Evolutionary conservation across 2,888 invertebrate species (phyloP), one percentile per base, ranked within the genome.

Genomic region (Orgyia antiqua): DNA sequence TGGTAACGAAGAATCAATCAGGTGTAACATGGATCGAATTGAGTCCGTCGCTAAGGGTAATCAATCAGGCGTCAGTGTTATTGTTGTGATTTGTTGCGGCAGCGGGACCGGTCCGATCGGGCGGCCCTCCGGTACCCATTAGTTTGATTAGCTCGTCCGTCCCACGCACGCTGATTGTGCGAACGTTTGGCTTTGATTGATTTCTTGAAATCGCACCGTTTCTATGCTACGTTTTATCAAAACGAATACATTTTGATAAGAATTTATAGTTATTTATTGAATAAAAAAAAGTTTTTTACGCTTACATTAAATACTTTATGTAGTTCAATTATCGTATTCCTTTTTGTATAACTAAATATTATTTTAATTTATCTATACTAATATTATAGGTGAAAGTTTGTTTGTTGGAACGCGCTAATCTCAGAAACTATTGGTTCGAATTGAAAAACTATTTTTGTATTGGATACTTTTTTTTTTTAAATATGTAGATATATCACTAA

Each of bases 141-240:
- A 77, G 73, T 72, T 73, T 79, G 78, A 79, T 82, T 80, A 80
- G 78, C 80, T 77, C 72, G 74, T 72, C 69, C 71, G 63, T 61
- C 64, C 68, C 74, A 76, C 75, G 75, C 66, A 67, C 65, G 68
- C 60, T 68, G 76, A 77, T 77, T 77, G 78, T 74, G 68, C 65
- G 68, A 74, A 65, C 68, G 64, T 53, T 71, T 60, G 64, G 62
- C 73, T 75, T 71, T 78, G 82, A 83, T 83, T 79, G 78, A 83
- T 83, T 73, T 65, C 68, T 73, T 57, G 67, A 72, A 76, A 73
- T 68, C 68, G 67, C 61, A 66, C 58, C 58, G 57, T 61, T 66
- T 61, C 58, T 45, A 43, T 50, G 51, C 57, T 51, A 33, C 26
- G 31, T 23, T 57, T 63, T 60, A 55, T 64, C 60, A 15, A 36